A percentile compares a stretch with the other conserved stretches of the same genome.
Conservation (phyloP, 92 coral and sea anemone species). For the Epizoanthus ramosus region DNA sequence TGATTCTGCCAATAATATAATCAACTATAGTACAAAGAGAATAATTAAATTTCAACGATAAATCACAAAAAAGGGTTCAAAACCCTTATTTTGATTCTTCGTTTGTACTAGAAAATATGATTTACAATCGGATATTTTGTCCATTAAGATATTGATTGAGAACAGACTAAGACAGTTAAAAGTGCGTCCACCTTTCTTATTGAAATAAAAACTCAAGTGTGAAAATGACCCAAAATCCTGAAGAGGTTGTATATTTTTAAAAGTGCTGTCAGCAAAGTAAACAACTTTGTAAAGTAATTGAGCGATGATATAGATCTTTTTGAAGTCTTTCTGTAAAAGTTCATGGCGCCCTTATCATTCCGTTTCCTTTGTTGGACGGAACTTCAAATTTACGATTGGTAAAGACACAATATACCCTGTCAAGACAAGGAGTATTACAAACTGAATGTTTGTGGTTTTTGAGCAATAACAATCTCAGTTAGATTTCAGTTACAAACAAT, state of each 20-base stretch:
- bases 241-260: background rate
- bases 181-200: background rate
- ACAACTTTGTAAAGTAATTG: conserved; percentile 7
- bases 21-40: background rate
- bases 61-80: background rate
- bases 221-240: background rate
- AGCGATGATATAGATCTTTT: background rate
- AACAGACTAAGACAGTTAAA: background rate
- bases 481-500: no score
- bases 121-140: background rate
- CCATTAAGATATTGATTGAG: background rate
- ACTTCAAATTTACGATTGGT: background rate
- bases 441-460: no score
- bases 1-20: background rate
- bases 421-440: no score
- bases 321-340: background rate
- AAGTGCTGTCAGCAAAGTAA: background rate
- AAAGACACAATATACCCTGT: background rate
- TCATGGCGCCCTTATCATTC: background rate
- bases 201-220: background rate
- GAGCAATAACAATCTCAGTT: no score
- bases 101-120: background rate
- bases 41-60: background rate
- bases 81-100: background rate
- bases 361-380: background rate